Evolutionary conservation across 2,113 vertebrate genomes (phyloP), one percentile per base, ranked within the genome.

Genomic region (Stictonetta naevosa): DNA sequence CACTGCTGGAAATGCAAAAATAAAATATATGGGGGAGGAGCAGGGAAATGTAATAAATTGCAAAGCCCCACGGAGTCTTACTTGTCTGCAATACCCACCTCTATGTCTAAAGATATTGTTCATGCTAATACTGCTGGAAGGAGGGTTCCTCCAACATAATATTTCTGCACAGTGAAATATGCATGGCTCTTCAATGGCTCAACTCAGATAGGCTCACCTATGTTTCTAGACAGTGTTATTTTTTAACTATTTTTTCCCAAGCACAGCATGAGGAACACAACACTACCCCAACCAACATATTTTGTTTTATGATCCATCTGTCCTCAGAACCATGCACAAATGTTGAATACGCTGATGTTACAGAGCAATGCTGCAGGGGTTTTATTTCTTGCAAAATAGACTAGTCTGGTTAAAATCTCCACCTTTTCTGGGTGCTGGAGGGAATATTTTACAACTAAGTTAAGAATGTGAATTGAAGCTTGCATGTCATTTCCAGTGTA

Each of bases 111-210:
- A 78, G 38, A 73, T 79, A 94, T 87, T 76, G 66, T 58, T 93
- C 80, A 92, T 78, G 86, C 62, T 93, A 93, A 92, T 72, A 38
- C 62, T 60, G 74, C 93, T 95, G 82, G 74, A 84, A 95, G 80
- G 73, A 84, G 48, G 82, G 80, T 66, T 93, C 62, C 80, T 92
- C 62, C 58, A 90, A 94, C 83, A 93, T 84, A 93, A 92, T 48
- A 76, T 82, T 82, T 94, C 86, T 90, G 46, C 62, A 55, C 34
- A 29, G 77, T 94, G 86, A 95, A 95, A 94, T 93, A 82, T 78
- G 48, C 8, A 2, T 29, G 60, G 19, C 21, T 95, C 19, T 90
- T 84, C 10, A 3, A 83, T 92, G 67, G 66, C 62, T 85, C 63
- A 74, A 60, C 66, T 92, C 4, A 0, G 29, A 64, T 64, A 53